Evolutionary conservation across 2,888 invertebrate genomes (phyloP), one percentile per base, ranked within the genome.

Genomic region (Megalurothrips usitatus): DNA sequence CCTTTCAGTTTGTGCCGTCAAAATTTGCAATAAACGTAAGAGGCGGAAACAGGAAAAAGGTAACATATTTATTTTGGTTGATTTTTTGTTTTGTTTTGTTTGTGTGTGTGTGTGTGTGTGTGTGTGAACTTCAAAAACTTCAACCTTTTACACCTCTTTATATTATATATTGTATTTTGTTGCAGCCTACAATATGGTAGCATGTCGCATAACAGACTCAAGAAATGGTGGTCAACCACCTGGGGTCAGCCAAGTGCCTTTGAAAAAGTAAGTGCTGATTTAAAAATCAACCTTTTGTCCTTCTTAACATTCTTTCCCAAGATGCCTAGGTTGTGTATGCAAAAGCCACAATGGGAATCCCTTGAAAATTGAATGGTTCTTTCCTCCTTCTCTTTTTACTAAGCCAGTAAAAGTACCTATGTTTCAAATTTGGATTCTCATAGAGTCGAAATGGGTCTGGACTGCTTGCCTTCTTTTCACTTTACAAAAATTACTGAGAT

Each of bases 131-230:
- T 49, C 43, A 34, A 43, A 80, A 81, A 80, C 23, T 80, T 19
- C 43, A 78, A 78, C 80, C 4, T 26, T 80, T 12, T 49, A 10
- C 17, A 47, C 48, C 80, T 6, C 11, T 26, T 12, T 23, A 52
- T 23, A n/a, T 49, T 23, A n/a, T 79, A 81, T 23, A 23, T 81
- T 17, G 48, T n/a, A 82, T 79, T 79, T 78, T 80, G 26, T 94
- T 94, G 89, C 94, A 97, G 97, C 96, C 90, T 97, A 97, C 92
- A 96, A 96, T 91, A 96, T 97, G 96, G 97, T 97, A 92, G 95
- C 97, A 89, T 96, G 96, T 92, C 93, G 97, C 88, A 94, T 96
- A 88, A 96, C 96, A 86, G 96, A 97, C 89, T 92, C 95, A 86
- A 93, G 96, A 89, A 96, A 96, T 89, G 96, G 96, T 86, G 90